Evolutionary conservation across 2,888 invertebrate genomes (phyloP).

Genomic region (Phengaris arion): DNA sequence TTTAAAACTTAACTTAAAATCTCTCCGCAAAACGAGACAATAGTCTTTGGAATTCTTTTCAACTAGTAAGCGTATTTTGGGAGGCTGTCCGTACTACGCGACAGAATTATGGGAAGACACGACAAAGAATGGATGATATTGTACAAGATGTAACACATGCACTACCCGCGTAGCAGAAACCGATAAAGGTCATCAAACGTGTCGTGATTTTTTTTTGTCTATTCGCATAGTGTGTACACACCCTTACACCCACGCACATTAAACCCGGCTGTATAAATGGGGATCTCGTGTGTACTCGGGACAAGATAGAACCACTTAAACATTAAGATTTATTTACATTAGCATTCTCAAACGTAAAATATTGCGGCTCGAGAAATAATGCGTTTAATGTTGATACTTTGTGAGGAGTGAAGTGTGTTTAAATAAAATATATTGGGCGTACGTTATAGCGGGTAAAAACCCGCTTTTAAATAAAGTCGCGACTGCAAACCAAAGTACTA

Average conservation of each 20-base stretch:
- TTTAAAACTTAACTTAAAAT: not conserved
- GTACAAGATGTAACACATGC: not conserved
- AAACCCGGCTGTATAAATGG: conserved; percentile 36
- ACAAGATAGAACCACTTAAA: conserved; percentile 37
- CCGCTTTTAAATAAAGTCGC: no score
- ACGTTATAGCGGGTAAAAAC: no score
- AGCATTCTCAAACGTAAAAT: conserved; percentile 15
- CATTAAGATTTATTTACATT: conserved; percentile 36
- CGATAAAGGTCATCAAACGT: not conserved
- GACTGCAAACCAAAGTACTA: no score
- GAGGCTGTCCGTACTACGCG: conserved; percentile 31
- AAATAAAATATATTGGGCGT: not conserved
- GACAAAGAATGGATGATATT: not conserved
- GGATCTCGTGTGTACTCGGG: conserved; percentile 35
- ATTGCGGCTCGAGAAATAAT: conserved; percentile 21
- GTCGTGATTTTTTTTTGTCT: not conserved
- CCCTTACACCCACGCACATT: conserved; percentile 34
- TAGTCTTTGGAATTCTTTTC: conserved; percentile 1
- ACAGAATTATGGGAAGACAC: not conserved
- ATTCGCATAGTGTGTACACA: not conserved
- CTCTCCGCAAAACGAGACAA: not conserved
- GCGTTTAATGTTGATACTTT: not conserved
- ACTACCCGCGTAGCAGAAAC: not conserved
- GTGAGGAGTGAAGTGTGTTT: not conserved
- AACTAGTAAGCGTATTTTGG: conserved; percentile 31